Conservation (phyloP, 2,797 vertebrate species). For the Characodon lateralis region DNA sequence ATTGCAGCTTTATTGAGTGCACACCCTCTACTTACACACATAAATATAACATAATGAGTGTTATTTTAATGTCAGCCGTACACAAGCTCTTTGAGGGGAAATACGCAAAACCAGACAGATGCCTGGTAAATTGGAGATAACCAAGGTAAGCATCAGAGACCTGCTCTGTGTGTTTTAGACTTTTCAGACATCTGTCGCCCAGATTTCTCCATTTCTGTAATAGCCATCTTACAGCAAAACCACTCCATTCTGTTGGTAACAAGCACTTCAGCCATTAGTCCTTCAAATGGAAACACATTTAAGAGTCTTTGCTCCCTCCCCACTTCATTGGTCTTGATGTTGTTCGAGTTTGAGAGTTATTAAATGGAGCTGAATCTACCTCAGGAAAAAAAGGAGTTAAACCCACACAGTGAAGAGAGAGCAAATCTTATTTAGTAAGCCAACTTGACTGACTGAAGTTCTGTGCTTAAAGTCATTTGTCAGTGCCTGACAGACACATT, state of each 20-base stretch:
- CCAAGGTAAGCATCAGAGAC: conserved; percentile 69
- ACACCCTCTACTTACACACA: conserved; percentile 20
- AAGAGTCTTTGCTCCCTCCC: conserved; percentile 56
- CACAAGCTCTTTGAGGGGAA: conserved; percentile 44
- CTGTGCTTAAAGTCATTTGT: conserved; percentile 37
- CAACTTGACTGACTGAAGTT: conserved; percentile 37
- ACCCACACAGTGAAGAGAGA: conserved; percentile 30
- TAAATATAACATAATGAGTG: conserved; percentile 44
- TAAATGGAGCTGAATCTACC: conserved; percentile 59
- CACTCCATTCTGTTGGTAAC: conserved; percentile 69
- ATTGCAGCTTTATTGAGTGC: conserved; percentile 40
- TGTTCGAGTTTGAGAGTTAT: conserved; percentile 62
- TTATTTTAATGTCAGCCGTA: conserved; percentile 49
- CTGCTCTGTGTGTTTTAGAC: conserved; percentile 46
- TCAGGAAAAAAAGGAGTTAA: conserved; percentile 21
- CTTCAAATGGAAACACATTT: conserved; percentile 78
- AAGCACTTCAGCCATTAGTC: conserved; percentile 73
- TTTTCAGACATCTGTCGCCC: conserved; percentile 77
- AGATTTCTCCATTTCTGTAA: conserved; percentile 69
- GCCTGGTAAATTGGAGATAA: conserved; percentile 64
- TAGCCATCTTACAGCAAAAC: conserved; percentile 62
- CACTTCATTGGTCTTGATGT: conserved; percentile 47
- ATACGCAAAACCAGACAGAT: conserved; percentile 48
- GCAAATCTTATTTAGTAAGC: conserved; percentile 48
- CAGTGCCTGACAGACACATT: conserved; percentile 39